Base-by-base conservation (phyloP, 2,113 vertebrate genomes). In the Hemicordylus capensis region DNA sequence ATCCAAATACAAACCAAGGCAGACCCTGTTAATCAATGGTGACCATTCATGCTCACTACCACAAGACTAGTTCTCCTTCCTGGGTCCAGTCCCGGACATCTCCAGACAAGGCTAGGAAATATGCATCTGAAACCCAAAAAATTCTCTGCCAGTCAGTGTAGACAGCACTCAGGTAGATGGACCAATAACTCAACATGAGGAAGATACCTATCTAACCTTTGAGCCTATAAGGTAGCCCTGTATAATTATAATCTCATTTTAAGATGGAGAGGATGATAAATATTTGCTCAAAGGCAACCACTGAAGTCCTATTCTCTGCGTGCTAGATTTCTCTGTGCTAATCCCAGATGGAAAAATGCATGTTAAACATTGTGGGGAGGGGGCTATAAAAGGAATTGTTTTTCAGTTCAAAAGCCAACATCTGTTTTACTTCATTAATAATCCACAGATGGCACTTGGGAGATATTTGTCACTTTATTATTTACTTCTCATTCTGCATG, bases 401-500 rank as follows among this genome's bases (percentile, higher is more conserved):
- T 82, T 44, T 34, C 17, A 51, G 14, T 61, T 70, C 20, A 56
- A 56, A 39, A 37, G 58, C 56, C 20, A 78, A 64, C 63, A 72
- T 70, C 51, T 61, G n/a, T 44, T 42, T 58, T 26, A 51, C 39
- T 82, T 76, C 63, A 61, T 87, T 87, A 83, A 64, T 78, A 78
- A 51, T 64, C 63, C 44, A 63, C 75, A 61, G 74, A 51, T 31
- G 58, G 28, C 64, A 22, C 37, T 73, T 37, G 51, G 44, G 34
- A 44, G 20, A n/a, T 51, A 26, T 83, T n/a, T 63, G 46, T 7
- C 46, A 46, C 39, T 28, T 4, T 17, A 67, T 28, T 2, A 67
- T 88, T 91, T 74, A 14, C 34, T 54, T 39, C 72, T 87, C 70
- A 85, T 83, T 85, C 72, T 80, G 10, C 42, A 85, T 81, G 80